Evolutionary conservation across 2,888 invertebrate genomes (phyloP).

Genomic region (Omphaloscelis lunosa): DNA sequence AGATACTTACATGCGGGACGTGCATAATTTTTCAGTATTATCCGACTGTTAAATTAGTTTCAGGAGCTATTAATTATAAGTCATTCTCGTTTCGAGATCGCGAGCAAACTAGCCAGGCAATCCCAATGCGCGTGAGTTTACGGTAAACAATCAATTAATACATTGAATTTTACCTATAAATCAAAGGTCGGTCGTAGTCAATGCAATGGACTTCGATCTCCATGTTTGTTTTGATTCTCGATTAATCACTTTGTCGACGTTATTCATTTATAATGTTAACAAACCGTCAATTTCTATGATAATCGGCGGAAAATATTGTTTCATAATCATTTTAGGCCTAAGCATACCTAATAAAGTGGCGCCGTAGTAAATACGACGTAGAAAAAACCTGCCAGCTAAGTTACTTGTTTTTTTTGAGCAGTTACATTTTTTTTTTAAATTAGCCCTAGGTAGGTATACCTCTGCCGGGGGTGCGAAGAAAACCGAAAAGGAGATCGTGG

Average conservation of each 20-base stretch:
- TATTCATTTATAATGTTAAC: conserved; percentile 37
- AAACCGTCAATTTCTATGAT: conserved; percentile 7
- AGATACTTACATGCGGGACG: conserved; percentile 42
- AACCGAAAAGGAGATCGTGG: no score
- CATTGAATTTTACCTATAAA: conserved; percentile 40
- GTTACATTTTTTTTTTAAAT: no score
- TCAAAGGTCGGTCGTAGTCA: conserved; percentile 45
- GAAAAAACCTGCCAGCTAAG: not conserved
- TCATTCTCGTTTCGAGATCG: conserved; percentile 17
- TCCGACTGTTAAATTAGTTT: not conserved
- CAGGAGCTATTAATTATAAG: not conserved
- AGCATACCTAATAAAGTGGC: not conserved
- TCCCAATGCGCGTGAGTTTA: conserved; percentile 19
- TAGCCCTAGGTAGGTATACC: no score
- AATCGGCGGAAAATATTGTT: conserved; percentile 32
- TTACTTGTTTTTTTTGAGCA: not conserved
- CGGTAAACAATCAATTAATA: conserved; percentile 29
- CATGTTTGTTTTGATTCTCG: conserved; percentile 40
- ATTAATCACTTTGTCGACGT: conserved; percentile 33
- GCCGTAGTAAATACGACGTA: conserved; percentile 15
- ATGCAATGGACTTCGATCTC: conserved; percentile 48
- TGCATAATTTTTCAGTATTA: conserved; percentile 27
- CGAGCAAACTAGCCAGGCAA: conserved; percentile 21
- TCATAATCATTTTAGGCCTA: conserved; percentile 15
- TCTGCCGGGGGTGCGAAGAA: no score